Conservation (phyloP, 2,797 vertebrate species). For the Cynodonichthys magdalenae region DNA sequence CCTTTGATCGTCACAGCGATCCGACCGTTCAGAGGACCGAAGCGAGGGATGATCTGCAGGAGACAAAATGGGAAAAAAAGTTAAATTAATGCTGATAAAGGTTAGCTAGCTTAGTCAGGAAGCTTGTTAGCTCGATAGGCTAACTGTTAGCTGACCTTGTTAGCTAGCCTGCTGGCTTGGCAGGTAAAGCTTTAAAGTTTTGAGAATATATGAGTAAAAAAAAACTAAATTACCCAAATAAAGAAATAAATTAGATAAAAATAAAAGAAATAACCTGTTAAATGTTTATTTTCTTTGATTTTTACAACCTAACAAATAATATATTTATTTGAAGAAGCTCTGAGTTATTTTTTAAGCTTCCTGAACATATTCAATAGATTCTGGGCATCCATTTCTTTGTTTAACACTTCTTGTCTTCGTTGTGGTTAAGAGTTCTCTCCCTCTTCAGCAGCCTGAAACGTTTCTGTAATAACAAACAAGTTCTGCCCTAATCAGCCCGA, state of each 20-base stretch:
- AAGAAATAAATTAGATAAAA: too few species aligned
- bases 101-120: too few species aligned
- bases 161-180: background rate
- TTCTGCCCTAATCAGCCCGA: conserved; percentile 20
- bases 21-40: conserved; percentile 86
- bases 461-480: conserved; percentile 12
- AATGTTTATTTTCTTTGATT: too few species aligned
- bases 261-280: too few species aligned
- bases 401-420: background rate
- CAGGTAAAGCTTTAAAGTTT: background rate
- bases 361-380: too few species aligned
- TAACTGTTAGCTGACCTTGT: background rate
- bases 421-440: background rate
- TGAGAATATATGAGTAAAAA: background rate
- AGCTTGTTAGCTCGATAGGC: background rate
- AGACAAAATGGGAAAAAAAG: too few species aligned
- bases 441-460: background rate
- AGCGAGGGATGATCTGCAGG: conserved; percentile 88
- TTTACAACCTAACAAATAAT: too few species aligned
- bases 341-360: too few species aligned
- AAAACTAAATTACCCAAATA: background rate
- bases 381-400: background rate
- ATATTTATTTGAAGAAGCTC: too few species aligned
- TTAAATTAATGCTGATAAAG: background rate
- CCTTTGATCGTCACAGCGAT: conserved; percentile 91